Conservation (phyloP, 2,888 invertebrate species). For the Oscheius myriophilus region DNA sequence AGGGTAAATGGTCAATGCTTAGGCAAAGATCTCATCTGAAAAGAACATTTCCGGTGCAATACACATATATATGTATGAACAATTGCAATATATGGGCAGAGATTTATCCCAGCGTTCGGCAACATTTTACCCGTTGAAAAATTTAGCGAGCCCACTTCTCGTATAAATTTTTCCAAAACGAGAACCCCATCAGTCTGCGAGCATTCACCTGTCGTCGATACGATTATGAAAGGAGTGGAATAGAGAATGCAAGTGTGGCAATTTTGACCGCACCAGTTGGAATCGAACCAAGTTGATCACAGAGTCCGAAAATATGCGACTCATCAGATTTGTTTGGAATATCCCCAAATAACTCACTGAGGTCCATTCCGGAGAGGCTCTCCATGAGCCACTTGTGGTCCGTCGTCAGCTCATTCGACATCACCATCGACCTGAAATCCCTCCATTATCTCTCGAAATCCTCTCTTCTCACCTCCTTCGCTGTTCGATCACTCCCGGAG, state of each 20-base stretch:
- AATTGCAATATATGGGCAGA: too few species aligned
- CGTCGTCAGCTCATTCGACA: slow-evolving; percentile 47
- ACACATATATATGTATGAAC: too few species aligned
- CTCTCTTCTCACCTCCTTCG: slow-evolving; percentile 27
- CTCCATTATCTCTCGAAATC: background rate
- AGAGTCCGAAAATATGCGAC: background rate
- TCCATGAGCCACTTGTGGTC: slow-evolving; percentile 60
- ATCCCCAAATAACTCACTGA: slow-evolving; percentile 40
- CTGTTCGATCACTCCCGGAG: slow-evolving; percentile 41
- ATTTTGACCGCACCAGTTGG: too few species aligned
- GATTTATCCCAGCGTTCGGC: too few species aligned
- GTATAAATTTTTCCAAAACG: too few species aligned
- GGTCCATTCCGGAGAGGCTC: slow-evolving; percentile 56
- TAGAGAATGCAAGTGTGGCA: too few species aligned
- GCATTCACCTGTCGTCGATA: too few species aligned
- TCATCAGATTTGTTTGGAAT: background rate
- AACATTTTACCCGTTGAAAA: too few species aligned
- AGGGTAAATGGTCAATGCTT: background rate
- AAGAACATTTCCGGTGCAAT: background rate
- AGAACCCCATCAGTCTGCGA: too few species aligned
- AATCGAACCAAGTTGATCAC: too few species aligned
- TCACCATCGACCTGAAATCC: slow-evolving; percentile 26
- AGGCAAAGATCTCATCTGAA: background rate
- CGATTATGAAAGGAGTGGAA: too few species aligned
- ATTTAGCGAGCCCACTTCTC: too few species aligned